Evolutionary conservation across 2,113 vertebrate species (phyloP).

Genomic region (Notothenia rossii): DNA sequence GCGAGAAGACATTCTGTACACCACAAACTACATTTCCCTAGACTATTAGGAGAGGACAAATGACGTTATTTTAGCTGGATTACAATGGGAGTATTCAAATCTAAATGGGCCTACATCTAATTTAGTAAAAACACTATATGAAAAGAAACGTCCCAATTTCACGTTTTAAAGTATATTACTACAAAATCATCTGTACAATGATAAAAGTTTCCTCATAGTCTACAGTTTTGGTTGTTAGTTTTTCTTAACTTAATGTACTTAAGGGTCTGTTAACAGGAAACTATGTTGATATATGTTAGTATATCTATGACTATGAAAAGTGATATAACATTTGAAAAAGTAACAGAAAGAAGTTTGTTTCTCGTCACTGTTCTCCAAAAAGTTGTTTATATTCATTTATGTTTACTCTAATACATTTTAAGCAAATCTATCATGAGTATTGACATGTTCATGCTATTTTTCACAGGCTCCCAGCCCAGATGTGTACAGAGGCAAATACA

Average conservation of each 20-base stretch:
- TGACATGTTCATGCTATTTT: not conserved
- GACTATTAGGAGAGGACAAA: too few species aligned
- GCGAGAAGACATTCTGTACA: too few species aligned
- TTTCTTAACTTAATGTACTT: not conserved
- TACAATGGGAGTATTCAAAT: too few species aligned
- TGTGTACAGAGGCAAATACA: slow-evolving; percentile 94
- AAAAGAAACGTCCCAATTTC: too few species aligned
- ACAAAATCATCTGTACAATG: not conserved
- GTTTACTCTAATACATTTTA: not conserved
- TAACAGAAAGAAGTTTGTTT: not conserved
- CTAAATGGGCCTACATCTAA: too few species aligned
- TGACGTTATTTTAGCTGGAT: too few species aligned
- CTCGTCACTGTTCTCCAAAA: not conserved
- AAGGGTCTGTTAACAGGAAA: too few species aligned
- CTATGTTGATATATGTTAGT: not conserved
- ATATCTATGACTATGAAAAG: not conserved
- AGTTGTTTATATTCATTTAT: not conserved
- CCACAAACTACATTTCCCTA: too few species aligned
- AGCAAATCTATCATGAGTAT: too few species aligned
- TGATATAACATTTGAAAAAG: not conserved
- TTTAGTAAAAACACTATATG: too few species aligned
- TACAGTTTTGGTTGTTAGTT: too few species aligned
- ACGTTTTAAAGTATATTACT: too few species aligned
- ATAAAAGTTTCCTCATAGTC: not conserved
- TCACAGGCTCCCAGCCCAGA: slow-evolving; percentile 93